Evolutionary conservation across 64 coral and sea anemone species (phyloP), one percentile per base, ranked within the genome.

Genomic region (Dendrophyllia cribrosa): DNA sequence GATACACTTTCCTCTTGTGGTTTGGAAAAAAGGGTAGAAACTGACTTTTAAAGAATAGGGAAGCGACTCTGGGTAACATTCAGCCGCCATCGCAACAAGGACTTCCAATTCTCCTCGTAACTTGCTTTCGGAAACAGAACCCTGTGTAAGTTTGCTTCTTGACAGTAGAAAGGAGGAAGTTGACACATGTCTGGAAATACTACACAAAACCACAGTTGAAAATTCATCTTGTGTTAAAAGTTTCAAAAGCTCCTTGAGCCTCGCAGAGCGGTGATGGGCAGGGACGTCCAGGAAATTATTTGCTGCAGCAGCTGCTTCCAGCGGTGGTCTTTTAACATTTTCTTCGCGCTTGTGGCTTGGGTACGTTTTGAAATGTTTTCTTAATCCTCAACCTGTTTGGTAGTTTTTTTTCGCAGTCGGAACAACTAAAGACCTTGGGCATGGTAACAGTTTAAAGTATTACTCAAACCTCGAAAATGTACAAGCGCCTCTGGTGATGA

Each of bases 11-110:
- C 84, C 73, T 52, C 44, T 70, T 70, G 83, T 86, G 83, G 65
- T 87, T 87, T 52, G 84, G 66, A 67, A 87, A 58, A 52, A 48
- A 53, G 70, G 84, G 84, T 58, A 72, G 66, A 72, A 87, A 87
- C 66, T 72, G 51, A 69, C 4, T 69, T 69, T 69, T 69, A 69
- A 69, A 4, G n/a, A 69, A 69, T 69, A 69, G 8, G 8, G 45
- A 51, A 67, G 47, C 43, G 45, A 85, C 44, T 68, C 48, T 85
- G 53, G 61, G 66, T 85, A 67, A 50, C 43, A 59, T 59, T 68
- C 20, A 17, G 61, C 61, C 62, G 20, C 61, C 66, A 64, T 68
- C 34, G 60, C 63, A 64, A 85, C 58, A 55, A 67, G 62, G 34
- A 67, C 14, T 46, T 85, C 61, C 15, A 85, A 85, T 85, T 85